Evolutionary conservation across 2,113 vertebrate genomes (phyloP).

Genomic region (Propithecus coquereli): DNA sequence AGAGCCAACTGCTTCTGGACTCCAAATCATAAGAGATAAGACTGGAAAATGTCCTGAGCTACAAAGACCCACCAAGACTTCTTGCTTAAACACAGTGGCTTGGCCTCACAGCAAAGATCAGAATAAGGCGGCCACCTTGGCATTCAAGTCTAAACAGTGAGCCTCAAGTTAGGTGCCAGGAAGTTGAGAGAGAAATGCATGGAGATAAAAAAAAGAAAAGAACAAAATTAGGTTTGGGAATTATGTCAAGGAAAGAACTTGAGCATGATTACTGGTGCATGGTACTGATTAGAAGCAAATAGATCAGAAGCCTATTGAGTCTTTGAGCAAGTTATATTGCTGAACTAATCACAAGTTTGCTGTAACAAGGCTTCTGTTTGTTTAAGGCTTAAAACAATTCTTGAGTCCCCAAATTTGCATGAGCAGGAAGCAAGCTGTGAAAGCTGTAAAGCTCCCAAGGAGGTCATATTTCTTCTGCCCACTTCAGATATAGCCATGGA

Average conservation of each 20-base stretch:
- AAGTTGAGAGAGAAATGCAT: neutral
- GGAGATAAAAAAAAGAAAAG: neutral
- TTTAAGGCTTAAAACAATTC: conserved; percentile 2
- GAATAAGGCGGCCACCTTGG: neutral
- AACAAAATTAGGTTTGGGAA: neutral
- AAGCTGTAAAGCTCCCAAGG: neutral
- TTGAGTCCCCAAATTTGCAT: neutral
- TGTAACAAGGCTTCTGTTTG: conserved; percentile 18
- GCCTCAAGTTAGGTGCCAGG: neutral
- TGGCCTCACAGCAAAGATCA: neutral
- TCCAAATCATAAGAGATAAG: neutral
- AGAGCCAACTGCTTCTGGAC: neutral
- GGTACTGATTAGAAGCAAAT: conserved; percentile 28
- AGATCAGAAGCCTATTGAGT: neutral
- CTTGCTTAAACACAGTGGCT: neutral
- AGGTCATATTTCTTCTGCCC: neutral
- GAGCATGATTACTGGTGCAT: neutral
- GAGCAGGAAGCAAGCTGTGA: neutral
- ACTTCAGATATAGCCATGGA: neutral
- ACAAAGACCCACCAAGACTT: neutral
- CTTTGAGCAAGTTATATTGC: conserved; percentile 21
- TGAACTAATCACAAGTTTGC: neutral
- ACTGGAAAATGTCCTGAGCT: neutral
- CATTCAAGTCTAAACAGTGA: neutral
- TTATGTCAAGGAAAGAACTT: neutral